phyloP scores from a whole-genome alignment of 2,113 vertebrate genomes.

The Pseudolaguvia tuberculata region DNA sequence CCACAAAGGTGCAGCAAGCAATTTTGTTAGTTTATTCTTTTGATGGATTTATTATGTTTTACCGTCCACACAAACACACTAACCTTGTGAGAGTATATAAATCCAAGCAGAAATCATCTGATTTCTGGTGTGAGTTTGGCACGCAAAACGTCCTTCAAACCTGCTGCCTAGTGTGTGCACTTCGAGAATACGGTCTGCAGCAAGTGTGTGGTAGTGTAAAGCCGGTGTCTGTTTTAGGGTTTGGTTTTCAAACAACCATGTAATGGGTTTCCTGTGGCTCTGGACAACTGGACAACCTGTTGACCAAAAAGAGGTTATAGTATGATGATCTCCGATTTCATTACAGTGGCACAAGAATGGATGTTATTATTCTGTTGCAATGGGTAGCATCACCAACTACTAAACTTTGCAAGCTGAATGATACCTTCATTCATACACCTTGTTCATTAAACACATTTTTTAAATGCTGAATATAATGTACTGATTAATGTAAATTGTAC shows the following conservation, averaged over 20 bases:
- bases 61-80: constrained; percentile 39
- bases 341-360: neutral
- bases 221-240: constrained; percentile 58
- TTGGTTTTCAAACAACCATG: constrained; percentile 69
- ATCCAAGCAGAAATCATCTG: constrained; percentile 72
- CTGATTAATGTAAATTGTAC: too few relatives aligned
- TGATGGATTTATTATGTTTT: neutral
- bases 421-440: neutral
- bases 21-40: neutral
- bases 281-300: constrained; percentile 67
- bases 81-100: constrained; percentile 70
- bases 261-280: constrained; percentile 62
- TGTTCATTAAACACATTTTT: too few relatives aligned
- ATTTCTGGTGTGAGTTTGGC: constrained; percentile 61
- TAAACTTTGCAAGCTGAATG: neutral
- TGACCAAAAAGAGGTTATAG: neutral
- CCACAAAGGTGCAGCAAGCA: too few relatives aligned
- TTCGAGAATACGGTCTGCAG: constrained; percentile 73
- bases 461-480: too few relatives aligned
- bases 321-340: neutral
- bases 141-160: constrained; percentile 68
- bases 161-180: constrained; percentile 65
- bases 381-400: neutral
- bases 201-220: constrained; percentile 63
- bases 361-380: neutral